Conservation (phyloP, 2,113 vertebrate species). For the Globicephala melas region DNA sequence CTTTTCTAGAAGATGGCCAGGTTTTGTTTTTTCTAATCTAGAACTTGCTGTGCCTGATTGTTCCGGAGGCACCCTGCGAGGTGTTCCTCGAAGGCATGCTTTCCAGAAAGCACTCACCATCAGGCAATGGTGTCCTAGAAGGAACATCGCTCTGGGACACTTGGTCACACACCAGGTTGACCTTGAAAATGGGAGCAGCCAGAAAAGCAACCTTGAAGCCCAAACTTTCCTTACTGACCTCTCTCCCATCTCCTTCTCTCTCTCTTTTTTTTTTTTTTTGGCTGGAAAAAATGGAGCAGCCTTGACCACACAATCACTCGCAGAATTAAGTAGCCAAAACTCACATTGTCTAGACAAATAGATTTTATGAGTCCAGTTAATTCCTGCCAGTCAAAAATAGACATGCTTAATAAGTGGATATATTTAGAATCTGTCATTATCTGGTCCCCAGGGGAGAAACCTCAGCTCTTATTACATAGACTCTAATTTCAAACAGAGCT, state of each 20-base stretch:
- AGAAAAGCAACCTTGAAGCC: not conserved
- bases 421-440: slow-evolving; percentile 70
- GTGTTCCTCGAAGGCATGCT: not conserved
- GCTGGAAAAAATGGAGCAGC: not conserved
- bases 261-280: not conserved
- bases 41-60: not conserved
- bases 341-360: slow-evolving; percentile 72
- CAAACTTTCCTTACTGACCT: too few relatives aligned
- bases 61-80: not conserved
- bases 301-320: not conserved
- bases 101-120: not conserved
- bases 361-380: slow-evolving; percentile 69
- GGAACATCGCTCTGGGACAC: not conserved
- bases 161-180: not conserved
- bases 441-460: slow-evolving; percentile 50
- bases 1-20: not conserved
- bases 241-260: not conserved
- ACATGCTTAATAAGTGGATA: slow-evolving; percentile 53
- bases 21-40: not conserved
- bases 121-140: not conserved
- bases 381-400: slow-evolving; percentile 58
- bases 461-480: slow-evolving; percentile 57
- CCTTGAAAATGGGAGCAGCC: not conserved
- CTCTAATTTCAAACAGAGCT: slow-evolving; percentile 40
- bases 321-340: slow-evolving; percentile 59